These are phyloP conservation scores for Smittia aterrima DNA, from an alignment of 2,888 invertebrate species.

Conservation along the genomic window DNA sequence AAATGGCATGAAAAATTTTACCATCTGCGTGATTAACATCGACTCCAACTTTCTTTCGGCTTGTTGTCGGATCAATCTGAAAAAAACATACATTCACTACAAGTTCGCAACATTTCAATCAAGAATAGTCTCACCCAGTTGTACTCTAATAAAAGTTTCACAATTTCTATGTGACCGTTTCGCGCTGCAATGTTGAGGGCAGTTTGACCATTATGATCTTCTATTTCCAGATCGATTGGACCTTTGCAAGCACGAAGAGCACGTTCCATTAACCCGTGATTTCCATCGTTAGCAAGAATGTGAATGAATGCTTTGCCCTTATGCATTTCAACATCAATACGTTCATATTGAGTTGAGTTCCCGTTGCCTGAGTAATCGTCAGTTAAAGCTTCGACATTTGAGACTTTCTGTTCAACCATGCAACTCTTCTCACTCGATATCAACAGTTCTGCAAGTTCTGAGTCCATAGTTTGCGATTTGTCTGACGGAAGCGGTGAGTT, in stretches of 20 bases:
- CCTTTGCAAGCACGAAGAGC: conserved; percentile 62
- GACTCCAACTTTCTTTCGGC: conserved; percentile 53
- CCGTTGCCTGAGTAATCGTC: conserved; percentile 48
- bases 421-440: conserved; percentile 53
- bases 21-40: conserved; percentile 74
- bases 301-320: conserved; percentile 70
- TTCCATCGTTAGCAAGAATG: conserved; percentile 73
- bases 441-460: conserved; percentile 53
- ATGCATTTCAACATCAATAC: conserved; percentile 50
- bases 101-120: background rate
- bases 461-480: conserved; percentile 54
- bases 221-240: conserved; percentile 58
- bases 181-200: conserved; percentile 82
- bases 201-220: conserved; percentile 79
- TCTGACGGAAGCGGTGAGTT: conserved; percentile 54
- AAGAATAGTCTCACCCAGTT: conserved; percentile 16
- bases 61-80: conserved; percentile 46
- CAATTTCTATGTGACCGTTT: conserved; percentile 72
- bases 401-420: conserved; percentile 47
- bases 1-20: too few species aligned
- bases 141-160: conserved; percentile 58
- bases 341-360: conserved; percentile 48
- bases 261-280: conserved; percentile 64
- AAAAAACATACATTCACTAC: conserved; percentile 42
- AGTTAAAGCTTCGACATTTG: background rate